Evolutionary conservation across 2,888 invertebrate species (phyloP).

Genomic region (Andrena minutula): DNA sequence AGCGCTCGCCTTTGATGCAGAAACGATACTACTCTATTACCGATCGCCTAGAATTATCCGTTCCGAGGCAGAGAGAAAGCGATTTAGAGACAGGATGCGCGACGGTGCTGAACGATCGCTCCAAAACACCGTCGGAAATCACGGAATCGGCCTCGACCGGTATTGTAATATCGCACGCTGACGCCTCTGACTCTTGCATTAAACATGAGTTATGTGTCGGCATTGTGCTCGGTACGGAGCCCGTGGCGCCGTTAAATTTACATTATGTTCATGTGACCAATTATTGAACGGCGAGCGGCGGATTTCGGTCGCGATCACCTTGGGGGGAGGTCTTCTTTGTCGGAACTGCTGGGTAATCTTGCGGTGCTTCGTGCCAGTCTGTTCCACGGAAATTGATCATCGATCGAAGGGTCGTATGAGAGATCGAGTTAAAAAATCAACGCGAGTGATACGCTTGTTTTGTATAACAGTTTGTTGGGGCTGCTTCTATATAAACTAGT

Average conservation of each 20-base stretch:
- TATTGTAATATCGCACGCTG: conserved; percentile 67
- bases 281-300: conserved; percentile 71
- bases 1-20: neutral
- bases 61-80: conserved; percentile 11
- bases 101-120: conserved; percentile 40
- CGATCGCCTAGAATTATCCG: neutral
- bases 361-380: neutral
- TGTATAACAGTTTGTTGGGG: neutral
- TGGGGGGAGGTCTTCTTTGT: neutral
- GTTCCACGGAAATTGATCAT: neutral
- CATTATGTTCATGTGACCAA: conserved; percentile 75
- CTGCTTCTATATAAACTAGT: neutral
- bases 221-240: conserved; percentile 70
- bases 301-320: conserved; percentile 1
- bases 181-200: conserved; percentile 69
- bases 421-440: no score
- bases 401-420: no score
- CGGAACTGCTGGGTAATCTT: neutral
- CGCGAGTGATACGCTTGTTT: no score
- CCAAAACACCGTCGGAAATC: conserved; percentile 60
- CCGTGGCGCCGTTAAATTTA: conserved; percentile 72
- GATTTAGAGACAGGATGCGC: conserved; percentile 38
- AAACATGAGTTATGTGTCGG: conserved; percentile 74
- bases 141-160: conserved; percentile 53
- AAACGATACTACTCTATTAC: neutral